Base-by-base conservation (phyloP, 2,113 vertebrate genomes). In the Gambusia holbrooki region DNA sequence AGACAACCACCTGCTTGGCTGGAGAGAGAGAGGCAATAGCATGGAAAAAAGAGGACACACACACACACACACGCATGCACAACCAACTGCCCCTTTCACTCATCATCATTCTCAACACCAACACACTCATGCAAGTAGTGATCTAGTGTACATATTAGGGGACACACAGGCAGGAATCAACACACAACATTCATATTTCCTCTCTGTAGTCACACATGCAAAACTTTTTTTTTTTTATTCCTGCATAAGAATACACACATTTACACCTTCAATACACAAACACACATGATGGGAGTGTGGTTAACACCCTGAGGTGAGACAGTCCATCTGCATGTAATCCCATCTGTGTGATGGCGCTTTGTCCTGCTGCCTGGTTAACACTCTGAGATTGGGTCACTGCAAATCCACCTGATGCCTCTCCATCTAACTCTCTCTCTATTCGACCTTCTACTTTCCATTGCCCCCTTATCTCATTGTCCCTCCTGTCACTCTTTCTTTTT, bases 251-350 rank as follows among this genome's bases (percentile, higher is more conserved):
- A 80, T 45, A 15, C 33, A 45, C 65, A 64, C 17, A 61, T 17
- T 40, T 9, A 54, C 35, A 80, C 62, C 54, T 28, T 2, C 10
- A 60, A 74, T 71, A 42, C 65, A 14, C 84, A 40, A 48, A 48
- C 45, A 48, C 65, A 69, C 51, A 65, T 25, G 7, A 32, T 62
- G 62, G 25, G 66, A 27, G 67, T 63, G 65, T 87, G 85, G 73
- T 87, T 84, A 88, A 85, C 85, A 84, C 82, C 77, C 80, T 29
- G 88, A 91, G 81, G 87, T 90, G 90, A 87, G 37, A 73, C 78
- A 77, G 89, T 74, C 84, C 92, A 93, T 93, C 90, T 93, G 92
- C 92, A 92, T 93, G 89, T 90, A 92, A 93, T 93, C 90, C 90
- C 87, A 90, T 91, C 87, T 91, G 79, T 90, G 90, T 89, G 90